These are phyloP conservation scores for Sisyra nigra DNA, from an alignment of 2,888 invertebrate genomes.

Conservation along the genomic window DNA sequence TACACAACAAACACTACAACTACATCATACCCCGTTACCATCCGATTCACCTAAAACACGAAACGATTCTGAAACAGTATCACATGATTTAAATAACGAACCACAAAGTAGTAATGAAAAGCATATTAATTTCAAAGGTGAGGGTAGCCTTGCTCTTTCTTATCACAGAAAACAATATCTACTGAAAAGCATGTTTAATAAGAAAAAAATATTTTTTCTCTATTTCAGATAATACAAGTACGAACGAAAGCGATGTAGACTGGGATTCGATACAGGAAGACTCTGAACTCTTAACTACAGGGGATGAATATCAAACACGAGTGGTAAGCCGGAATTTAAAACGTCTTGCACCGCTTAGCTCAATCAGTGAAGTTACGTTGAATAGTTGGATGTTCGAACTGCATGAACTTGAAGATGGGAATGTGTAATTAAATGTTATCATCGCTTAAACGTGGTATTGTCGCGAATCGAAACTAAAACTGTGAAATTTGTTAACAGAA, in stretches of 20 bases:
- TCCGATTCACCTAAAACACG: conserved; percentile 10
- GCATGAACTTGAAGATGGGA: neutral
- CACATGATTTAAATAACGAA: too few relatives aligned
- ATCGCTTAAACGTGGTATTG: too few relatives aligned
- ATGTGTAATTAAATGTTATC: neutral
- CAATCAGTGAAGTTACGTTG: conserved; percentile 34
- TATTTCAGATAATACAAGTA: neutral
- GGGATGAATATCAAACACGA: conserved; percentile 17
- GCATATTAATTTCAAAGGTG: neutral
- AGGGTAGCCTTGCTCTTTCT: too few relatives aligned
- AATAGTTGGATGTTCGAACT: conserved; percentile 1
- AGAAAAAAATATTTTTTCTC: too few relatives aligned
- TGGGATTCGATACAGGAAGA: conserved; percentile 40
- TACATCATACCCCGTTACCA: neutral
- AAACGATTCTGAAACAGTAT: conserved; percentile 9
- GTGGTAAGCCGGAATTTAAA: conserved; percentile 30
- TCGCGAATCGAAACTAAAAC: too few relatives aligned
- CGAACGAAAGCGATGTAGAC: conserved; percentile 26
- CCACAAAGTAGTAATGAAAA: neutral
- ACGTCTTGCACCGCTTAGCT: conserved; percentile 32
- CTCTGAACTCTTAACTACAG: conserved; percentile 21
- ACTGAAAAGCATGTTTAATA: neutral
- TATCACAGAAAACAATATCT: neutral
- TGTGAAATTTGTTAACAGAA: too few relatives aligned
- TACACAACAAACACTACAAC: neutral